Base-by-base conservation (phyloP, 1,140 invertebrate genomes). In the Grapholita molesta region DNA sequence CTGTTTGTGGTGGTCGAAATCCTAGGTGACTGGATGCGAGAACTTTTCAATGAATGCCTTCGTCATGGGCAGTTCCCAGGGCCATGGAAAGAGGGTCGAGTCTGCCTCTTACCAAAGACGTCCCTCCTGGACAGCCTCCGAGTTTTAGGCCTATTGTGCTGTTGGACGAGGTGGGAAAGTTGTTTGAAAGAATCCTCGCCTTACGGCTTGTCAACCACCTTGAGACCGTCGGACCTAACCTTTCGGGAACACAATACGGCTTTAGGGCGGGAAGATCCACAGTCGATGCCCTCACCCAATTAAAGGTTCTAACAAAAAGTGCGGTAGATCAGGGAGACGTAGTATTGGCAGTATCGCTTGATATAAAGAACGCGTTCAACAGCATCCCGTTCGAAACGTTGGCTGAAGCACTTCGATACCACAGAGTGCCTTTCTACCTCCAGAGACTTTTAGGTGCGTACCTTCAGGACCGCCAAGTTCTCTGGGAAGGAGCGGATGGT, bases 251-350 rank as follows among this genome's bases (percentile, higher is more conserved):
- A 11, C 80, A 84, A 55, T 82, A 61, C 61, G 80, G 80, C 5
- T 86, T 84, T 35, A 18, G 70, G 5, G n/a, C 33, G n/a, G 74
- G 70, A 0, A 38, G 69, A 7, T 78, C 75, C 0, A 84, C 82
- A 0, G 67, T 77, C 5, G 72, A 78, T 18, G 78, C 78, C 12
- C 38, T 79, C 3, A 18, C 18, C 9, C 42, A n/a, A 79, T 11
- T 67, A 18, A 21, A 38, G 12, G 9, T 6, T 2, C 7, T 66
- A n/a, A 9, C 65, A 9, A 33, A 52, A 6, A n/a, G 32, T n/a
- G 64, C 67, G n/a, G 25, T 65, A 11, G 18, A 38, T n/a, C 28
- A 28, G 15, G 38, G 68, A 6, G 52, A 32, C n/a, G 53, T 72
- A 18, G 23, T 66, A 18, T 12, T 72, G 66, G 73, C 68, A 25